Percentiles rank a stretch among this genome's conserved stretches.
These are phyloP conservation scores for Odontamblyopus rebecca DNA, from an alignment of 2,797 vertebrate genomes.

Conservation along the genomic window DNA sequence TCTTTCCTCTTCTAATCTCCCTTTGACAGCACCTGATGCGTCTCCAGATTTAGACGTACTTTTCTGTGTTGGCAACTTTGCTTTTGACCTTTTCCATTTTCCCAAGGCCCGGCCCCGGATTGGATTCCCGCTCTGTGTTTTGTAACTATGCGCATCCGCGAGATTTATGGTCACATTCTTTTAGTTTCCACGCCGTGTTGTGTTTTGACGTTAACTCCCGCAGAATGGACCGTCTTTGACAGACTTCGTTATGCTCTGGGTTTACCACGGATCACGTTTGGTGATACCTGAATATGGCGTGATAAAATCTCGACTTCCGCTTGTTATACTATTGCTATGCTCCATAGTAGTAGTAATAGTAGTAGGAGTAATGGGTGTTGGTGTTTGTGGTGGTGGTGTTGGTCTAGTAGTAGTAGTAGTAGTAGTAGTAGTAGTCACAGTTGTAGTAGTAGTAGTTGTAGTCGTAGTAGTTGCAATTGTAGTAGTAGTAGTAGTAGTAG, in stretches of 20 bases:
- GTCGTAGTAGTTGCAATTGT: no score
- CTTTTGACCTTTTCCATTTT: constrained; percentile 83
- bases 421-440: no score
- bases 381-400: no score
- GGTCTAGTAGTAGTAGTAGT: no score
- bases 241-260: constrained; percentile 64
- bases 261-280: constrained; percentile 62
- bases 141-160: constrained; percentile 76
- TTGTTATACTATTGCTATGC: background rate
- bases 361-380: no score
- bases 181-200: constrained; percentile 55
- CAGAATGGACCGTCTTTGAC: constrained; percentile 64
- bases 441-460: no score
- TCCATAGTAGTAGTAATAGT: no score
- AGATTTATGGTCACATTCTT: constrained; percentile 80
- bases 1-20: constrained; percentile 53
- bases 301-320: constrained; percentile 43
- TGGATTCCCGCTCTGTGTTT: constrained; percentile 77
- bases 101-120: constrained; percentile 79
- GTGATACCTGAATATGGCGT: constrained; percentile 62
- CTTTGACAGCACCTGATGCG: constrained; percentile 72
- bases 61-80: constrained; percentile 77
- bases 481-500: no score
- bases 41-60: constrained; percentile 78
- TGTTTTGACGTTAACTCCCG: constrained; percentile 76